These are phyloP conservation scores for Lerema accius DNA, from an alignment of 1,140 invertebrate genomes.

Conservation along the genomic window DNA sequence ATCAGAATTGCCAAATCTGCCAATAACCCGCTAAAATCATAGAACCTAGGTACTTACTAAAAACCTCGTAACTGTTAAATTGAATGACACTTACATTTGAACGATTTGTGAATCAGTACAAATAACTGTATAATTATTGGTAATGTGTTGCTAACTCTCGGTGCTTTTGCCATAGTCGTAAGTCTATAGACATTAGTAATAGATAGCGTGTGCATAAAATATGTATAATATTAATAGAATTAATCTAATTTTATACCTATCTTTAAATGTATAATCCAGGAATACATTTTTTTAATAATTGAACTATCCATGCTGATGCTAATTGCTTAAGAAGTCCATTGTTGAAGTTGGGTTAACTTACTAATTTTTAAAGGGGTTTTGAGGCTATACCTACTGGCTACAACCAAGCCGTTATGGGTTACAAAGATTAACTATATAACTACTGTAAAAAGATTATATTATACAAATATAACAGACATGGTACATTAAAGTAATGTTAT, in stretches of 20 bases:
- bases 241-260: not conserved
- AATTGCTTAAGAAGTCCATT: too few relatives aligned
- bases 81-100: not conserved
- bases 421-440: not conserved
- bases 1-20: not conserved
- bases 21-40: not conserved
- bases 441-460: not conserved
- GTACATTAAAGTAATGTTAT: not conserved
- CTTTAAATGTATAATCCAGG: too few relatives aligned
- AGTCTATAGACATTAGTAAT: not conserved
- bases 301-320: too few relatives aligned
- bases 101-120: conserved; percentile 2
- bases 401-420: too few relatives aligned
- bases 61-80: not conserved
- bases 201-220: not conserved
- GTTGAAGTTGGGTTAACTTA: too few relatives aligned
- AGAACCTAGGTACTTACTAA: not conserved
- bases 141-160: not conserved
- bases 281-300: too few relatives aligned
- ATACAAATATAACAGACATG: not conserved
- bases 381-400: too few relatives aligned
- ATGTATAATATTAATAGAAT: not conserved
- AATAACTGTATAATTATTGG: not conserved
- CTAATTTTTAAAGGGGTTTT: too few relatives aligned
- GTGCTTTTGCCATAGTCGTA: not conserved